Evolutionary conservation across 92 coral and sea anemone genomes (phyloP).

Genomic region (Anthopleura xanthogrammica): DNA sequence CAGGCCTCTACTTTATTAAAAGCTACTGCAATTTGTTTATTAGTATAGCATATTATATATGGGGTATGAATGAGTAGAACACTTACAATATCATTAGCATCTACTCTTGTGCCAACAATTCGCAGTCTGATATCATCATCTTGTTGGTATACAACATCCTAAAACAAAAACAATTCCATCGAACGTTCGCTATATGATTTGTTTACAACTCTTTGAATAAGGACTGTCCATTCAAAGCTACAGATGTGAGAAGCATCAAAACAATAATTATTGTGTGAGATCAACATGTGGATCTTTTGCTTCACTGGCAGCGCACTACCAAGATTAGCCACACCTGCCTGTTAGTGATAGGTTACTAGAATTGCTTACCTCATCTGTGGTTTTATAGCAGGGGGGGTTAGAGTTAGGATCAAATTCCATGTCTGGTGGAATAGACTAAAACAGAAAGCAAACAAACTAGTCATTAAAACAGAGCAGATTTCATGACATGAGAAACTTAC

Average conservation of each 20-base stretch:
- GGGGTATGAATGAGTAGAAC: background rate
- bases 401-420: conserved; percentile 95
- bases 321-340: too few relatives aligned
- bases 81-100: conserved; percentile 98
- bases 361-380: conserved; percentile 78
- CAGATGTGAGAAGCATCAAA: too few relatives aligned
- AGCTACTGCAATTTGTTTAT: too few relatives aligned
- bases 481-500: background rate
- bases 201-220: too few relatives aligned
- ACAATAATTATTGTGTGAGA: too few relatives aligned
- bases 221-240: background rate
- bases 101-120: conserved; percentile 96
- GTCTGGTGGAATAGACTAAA: conserved; percentile 92
- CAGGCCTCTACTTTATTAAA: too few relatives aligned
- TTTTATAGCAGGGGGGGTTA: conserved; percentile 95
- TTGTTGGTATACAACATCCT: conserved; percentile 96
- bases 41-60: too few relatives aligned
- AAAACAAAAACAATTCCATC: background rate
- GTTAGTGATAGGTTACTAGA: too few relatives aligned
- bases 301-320: too few relatives aligned
- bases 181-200: too few relatives aligned
- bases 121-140: conserved; percentile 93
- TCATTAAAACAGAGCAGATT: too few relatives aligned
- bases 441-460: background rate
- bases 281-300: too few relatives aligned